Percentiles rank a stretch among this genome's conserved stretches.
Conservation (phyloP, 2,888 invertebrate species). For the Ecdyonurus torrentis region DNA sequence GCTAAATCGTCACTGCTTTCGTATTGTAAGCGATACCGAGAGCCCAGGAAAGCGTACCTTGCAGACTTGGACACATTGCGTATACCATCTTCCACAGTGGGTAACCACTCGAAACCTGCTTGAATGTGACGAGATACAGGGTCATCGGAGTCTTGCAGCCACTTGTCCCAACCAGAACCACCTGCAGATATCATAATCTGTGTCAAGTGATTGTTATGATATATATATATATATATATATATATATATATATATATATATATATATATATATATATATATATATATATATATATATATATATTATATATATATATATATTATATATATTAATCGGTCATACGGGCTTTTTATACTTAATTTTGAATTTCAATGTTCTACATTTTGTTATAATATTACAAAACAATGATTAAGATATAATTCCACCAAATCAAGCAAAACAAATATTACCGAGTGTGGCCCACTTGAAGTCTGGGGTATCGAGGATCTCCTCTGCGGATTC, state of each 20-base stretch:
- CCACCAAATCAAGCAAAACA: no score
- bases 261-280: no score
- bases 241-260: no score
- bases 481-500: constrained; percentile 50
- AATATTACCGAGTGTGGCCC: constrained; percentile 59
- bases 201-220: no score
- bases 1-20: background rate
- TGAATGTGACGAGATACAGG: constrained; percentile 19
- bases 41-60: constrained; percentile 1
- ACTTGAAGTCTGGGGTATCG: constrained; percentile 41
- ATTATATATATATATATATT: no score
- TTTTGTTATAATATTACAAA: background rate
- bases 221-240: no score
- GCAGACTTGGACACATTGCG: background rate
- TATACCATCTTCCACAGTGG: background rate
- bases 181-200: no score
- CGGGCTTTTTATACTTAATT: no score
- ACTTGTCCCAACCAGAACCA: constrained; percentile 47
- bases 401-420: background rate
- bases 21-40: background rate
- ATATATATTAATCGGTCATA: no score
- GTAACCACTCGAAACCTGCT: background rate
- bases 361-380: no score
- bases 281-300: no score
- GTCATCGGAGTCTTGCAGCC: constrained; percentile 56